phyloP scores from a whole-genome alignment of 2,888 invertebrate genomes.

The Synanthedon andrenaeformis region DNA sequence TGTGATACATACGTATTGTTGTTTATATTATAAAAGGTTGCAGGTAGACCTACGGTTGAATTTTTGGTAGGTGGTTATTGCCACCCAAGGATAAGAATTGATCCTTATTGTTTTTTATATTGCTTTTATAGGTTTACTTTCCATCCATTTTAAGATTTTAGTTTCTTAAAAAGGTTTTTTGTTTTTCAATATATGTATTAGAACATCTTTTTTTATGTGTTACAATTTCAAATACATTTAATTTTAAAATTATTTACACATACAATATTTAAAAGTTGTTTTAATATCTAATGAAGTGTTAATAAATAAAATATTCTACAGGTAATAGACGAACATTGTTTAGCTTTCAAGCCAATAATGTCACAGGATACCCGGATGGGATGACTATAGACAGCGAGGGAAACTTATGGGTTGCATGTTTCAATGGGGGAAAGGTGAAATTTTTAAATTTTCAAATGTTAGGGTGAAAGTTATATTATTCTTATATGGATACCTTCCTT shows the following conservation, averaged over 20 bases:
- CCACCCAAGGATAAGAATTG: too few relatives aligned
- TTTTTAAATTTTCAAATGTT: neutral
- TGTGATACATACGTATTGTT: neutral
- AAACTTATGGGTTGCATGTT: constrained; percentile 82
- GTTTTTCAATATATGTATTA: too few relatives aligned
- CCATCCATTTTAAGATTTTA: too few relatives aligned
- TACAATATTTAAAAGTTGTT: too few relatives aligned
- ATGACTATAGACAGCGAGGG: constrained; percentile 85
- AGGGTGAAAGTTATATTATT: neutral
- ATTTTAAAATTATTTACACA: too few relatives aligned
- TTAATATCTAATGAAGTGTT: too few relatives aligned
- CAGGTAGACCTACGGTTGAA: neutral
- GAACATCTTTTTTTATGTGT: too few relatives aligned
- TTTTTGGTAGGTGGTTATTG: too few relatives aligned
- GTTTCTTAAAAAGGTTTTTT: too few relatives aligned
- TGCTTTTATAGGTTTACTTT: too few relatives aligned
- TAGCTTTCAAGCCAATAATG: constrained; percentile 66
- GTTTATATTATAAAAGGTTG: neutral
- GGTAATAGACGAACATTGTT: constrained; percentile 71
- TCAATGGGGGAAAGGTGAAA: constrained; percentile 73
- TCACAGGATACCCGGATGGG: constrained; percentile 75
- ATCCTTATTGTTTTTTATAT: too few relatives aligned
- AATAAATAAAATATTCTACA: constrained; percentile 14
- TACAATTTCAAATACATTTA: too few relatives aligned
- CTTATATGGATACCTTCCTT: neutral